Percentiles rank a stretch among this genome's conserved stretches.
Conservation (phyloP, 2,888 invertebrate genomes). For the Petrolisthes manimaculis region DNA sequence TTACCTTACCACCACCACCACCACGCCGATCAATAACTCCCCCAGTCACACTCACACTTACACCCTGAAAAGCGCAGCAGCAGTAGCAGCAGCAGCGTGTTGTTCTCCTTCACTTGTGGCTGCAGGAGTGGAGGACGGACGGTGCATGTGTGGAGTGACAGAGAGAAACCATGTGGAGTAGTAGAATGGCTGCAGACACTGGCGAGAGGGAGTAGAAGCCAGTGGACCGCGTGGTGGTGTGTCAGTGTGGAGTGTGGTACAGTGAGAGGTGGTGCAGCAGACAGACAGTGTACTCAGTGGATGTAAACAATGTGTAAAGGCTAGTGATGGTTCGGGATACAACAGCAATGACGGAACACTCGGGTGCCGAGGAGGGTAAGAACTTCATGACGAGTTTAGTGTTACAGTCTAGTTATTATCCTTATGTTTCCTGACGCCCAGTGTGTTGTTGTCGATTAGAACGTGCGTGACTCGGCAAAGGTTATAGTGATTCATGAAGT, state of each 20-base stretch:
- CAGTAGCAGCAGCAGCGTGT: too few relatives aligned
- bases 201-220: background rate
- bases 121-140: background rate
- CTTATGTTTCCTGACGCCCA: background rate
- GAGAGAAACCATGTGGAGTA: background rate
- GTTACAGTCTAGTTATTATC: background rate
- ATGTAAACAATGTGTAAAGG: background rate
- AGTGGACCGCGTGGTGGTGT: too few relatives aligned
- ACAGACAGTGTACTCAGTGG: background rate
- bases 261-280: background rate
- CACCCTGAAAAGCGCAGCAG: background rate
- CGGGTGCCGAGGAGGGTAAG: slow-evolving; percentile 47
- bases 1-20: background rate
- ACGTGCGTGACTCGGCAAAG: background rate
- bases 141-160: background rate
- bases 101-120: background rate
- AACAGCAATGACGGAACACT: slow-evolving; percentile 39
- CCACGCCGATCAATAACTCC: slow-evolving; percentile 16
- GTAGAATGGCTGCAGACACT: background rate
- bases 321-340: slow-evolving; percentile 40
- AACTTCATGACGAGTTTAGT: background rate
- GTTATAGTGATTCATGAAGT: background rate
- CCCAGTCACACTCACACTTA: background rate
- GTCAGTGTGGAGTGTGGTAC: background rate
- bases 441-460: background rate